Conservation (phyloP, 2,797 vertebrate species). For the Hemitrygon akajei region DNA sequence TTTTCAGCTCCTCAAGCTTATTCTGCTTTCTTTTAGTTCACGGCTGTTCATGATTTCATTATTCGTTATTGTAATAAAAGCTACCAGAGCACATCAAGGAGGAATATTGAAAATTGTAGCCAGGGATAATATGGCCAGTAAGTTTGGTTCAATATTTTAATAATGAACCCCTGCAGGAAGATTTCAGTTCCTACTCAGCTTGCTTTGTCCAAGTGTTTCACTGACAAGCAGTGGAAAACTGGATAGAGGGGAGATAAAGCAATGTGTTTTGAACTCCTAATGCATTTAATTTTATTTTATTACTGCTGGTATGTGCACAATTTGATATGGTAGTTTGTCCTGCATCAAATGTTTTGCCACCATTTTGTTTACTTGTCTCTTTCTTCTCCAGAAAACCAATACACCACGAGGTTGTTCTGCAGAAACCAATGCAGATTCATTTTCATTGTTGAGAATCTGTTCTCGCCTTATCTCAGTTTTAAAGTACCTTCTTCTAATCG, state of each 20-base stretch:
- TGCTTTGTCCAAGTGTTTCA: neutral
- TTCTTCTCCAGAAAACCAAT: neutral
- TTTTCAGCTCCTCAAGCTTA: neutral
- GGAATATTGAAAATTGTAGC: neutral
- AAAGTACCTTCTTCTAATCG: conserved; percentile 60
- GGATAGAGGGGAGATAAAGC: neutral
- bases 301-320: no score
- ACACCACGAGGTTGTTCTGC: conserved; percentile 2
- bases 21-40: neutral
- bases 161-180: neutral
- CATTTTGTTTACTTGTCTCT: neutral
- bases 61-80: neutral
- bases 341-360: neutral
- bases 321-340: no score
- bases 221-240: neutral
- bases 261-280: neutral
- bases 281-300: neutral
- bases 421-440: conserved; percentile 4
- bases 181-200: neutral
- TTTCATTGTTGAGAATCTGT: conserved; percentile 45
- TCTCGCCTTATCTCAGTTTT: conserved; percentile 53
- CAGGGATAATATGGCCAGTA: neutral
- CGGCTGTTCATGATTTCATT: neutral
- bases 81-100: neutral
- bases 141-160: neutral